Percentiles rank a stretch among this genome's conserved stretches.
Conservation (phyloP, 1,140 invertebrate genomes). For the Holcopasites calliopsidis region DNA sequence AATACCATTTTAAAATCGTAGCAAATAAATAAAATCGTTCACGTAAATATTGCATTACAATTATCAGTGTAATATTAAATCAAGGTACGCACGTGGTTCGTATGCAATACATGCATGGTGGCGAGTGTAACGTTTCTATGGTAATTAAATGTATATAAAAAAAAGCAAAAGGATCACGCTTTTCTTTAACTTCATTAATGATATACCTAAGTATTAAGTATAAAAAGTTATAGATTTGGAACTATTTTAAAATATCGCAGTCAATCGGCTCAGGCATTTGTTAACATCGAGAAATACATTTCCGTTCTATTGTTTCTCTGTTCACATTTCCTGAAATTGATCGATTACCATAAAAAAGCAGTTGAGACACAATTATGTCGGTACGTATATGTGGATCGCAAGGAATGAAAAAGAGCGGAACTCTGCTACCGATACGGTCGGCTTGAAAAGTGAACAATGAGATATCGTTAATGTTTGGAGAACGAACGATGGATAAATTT, state of each 20-base stretch:
- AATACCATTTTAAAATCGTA: conserved; percentile 35
- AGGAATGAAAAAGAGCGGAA: neutral
- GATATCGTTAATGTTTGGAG: neutral
- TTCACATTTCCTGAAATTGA: neutral
- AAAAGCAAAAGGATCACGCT: neutral
- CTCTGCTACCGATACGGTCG: too few relatives aligned
- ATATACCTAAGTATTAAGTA: conserved; percentile 1
- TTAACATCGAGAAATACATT: conserved; percentile 1
- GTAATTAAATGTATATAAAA: conserved; percentile 12
- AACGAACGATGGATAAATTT: neutral
- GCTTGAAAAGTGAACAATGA: neutral
- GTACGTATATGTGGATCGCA: neutral
- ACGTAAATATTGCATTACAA: conserved; percentile 15
- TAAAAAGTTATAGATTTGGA: neutral
- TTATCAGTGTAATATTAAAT: conserved; percentile 27
- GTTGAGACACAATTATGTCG: neutral
- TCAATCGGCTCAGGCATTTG: neutral
- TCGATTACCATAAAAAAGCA: neutral
- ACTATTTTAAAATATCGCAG: neutral
- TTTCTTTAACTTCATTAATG: neutral
- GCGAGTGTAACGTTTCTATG: neutral
- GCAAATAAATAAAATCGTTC: conserved; percentile 41
- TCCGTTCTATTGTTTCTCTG: neutral
- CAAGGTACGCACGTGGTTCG: conserved; percentile 18
- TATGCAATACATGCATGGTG: neutral